phyloP scores from a whole-genome alignment of 2,113 vertebrate species.

The Symphodus melops region DNA sequence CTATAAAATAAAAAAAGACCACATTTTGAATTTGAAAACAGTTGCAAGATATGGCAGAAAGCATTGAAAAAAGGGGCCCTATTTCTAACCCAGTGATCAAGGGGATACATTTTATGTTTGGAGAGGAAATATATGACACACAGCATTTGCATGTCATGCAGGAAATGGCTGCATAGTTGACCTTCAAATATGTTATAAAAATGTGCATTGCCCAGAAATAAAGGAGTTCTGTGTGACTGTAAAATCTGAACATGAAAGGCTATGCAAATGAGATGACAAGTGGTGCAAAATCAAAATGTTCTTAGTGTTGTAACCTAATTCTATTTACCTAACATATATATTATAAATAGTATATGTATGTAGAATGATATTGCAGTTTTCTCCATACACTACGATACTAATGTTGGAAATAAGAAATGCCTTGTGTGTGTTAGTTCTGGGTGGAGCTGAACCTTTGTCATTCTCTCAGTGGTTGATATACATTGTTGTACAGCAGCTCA shows the following conservation, averaged over 20 bases:
- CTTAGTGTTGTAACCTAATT: constrained; percentile 90
- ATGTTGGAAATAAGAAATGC: constrained; percentile 61
- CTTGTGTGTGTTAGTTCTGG: constrained; percentile 52
- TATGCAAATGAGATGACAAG: constrained; percentile 96
- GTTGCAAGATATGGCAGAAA: not conserved
- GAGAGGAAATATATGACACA: constrained; percentile 35
- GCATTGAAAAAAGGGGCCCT: too few species aligned
- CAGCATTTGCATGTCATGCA: constrained; percentile 46
- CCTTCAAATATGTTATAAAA: constrained; percentile 93
- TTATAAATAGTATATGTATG: constrained; percentile 82
- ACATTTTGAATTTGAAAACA: too few species aligned
- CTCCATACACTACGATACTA: constrained; percentile 32
- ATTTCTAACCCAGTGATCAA: too few species aligned
- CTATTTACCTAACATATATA: too few species aligned
- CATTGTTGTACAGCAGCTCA: constrained; percentile 34
- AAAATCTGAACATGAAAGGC: constrained; percentile 94
- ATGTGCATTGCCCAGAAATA: constrained; percentile 98
- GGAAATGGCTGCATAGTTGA: constrained; percentile 80
- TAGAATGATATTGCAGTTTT: constrained; percentile 92
- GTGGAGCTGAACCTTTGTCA: constrained; percentile 48
- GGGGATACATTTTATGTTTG: constrained; percentile 39
- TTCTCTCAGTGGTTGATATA: constrained; percentile 22
- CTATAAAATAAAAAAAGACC: not conserved
- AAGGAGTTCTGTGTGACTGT: constrained; percentile 96
- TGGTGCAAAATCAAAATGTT: constrained; percentile 96